Percentiles rank a stretch among this genome's conserved stretches.
Evolutionary conservation across 1,140 invertebrate species (phyloP).

Genomic region (Temnothorax curvispinosus): DNA sequence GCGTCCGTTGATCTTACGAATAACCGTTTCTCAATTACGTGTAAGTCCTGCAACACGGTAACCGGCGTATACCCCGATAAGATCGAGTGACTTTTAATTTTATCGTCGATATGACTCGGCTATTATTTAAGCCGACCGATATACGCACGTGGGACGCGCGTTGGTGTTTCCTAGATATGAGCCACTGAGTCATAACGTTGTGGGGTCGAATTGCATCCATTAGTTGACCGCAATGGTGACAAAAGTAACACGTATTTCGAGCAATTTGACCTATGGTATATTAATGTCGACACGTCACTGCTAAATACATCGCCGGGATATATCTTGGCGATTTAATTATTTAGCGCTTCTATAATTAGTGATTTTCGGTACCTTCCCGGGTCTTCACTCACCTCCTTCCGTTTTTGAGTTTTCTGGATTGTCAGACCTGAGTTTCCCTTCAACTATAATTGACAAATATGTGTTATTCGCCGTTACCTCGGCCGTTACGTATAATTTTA

Average conservation of each 20-base stretch:
- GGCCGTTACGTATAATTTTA: background rate
- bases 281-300: slow-evolving; percentile 22
- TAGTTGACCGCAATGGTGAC: background rate
- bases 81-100: slow-evolving; percentile 14
- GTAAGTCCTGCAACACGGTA: background rate
- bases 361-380: background rate
- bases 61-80: background rate
- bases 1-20: background rate
- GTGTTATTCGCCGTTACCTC: background rate
- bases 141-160: background rate
- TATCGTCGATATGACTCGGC: background rate
- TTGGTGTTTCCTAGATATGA: background rate
- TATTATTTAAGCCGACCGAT: slow-evolving; percentile 8
- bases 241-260: slow-evolving; percentile 27
- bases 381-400: background rate
- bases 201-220: slow-evolving; percentile 13
- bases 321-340: background rate
- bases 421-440: background rate
- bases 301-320: slow-evolving; percentile 1
- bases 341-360: slow-evolving; percentile 6
- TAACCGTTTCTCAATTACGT: background rate
- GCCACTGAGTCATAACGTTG: background rate
- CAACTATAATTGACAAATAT: background rate
- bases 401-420: background rate
- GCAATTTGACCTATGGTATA: slow-evolving; percentile 24